Evolutionary conservation across 2,113 vertebrate genomes (phyloP).

Genomic region (Columbina picui): DNA sequence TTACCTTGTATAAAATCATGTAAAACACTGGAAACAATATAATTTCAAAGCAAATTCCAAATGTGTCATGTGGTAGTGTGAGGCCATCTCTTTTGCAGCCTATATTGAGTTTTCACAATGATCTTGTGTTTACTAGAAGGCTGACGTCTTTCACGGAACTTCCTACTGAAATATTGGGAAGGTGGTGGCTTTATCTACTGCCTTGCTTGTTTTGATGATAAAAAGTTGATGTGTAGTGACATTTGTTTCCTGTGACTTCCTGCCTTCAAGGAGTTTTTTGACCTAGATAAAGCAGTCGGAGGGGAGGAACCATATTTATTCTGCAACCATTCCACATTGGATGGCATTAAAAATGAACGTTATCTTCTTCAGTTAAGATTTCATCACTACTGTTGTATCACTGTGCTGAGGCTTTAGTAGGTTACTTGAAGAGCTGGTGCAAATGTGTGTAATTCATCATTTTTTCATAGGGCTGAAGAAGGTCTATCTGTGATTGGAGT

Average conservation of each 20-base stretch:
- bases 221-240: slow-evolving; percentile 68
- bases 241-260: slow-evolving; percentile 62
- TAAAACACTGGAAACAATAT: not conserved
- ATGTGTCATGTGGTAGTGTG: not conserved
- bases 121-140: not conserved
- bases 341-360: not conserved
- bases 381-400: not conserved
- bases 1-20: not conserved
- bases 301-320: slow-evolving; percentile 39
- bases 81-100: not conserved
- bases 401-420: not conserved
- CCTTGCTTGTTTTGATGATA: slow-evolving; percentile 36
- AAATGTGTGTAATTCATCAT: not conserved
- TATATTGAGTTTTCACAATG: not conserved
- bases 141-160: not conserved
- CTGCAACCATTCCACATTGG: slow-evolving; percentile 17
- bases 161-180: slow-evolving; percentile 3
- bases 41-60: not conserved
- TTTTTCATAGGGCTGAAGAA: not conserved
- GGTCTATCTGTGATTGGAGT: not conserved
- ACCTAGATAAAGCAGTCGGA: slow-evolving; percentile 59
- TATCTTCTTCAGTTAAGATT: not conserved
- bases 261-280: slow-evolving; percentile 69
- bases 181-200: slow-evolving; percentile 41
- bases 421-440: not conserved